Base-by-base conservation (phyloP, 1,140 invertebrate genomes). In the Drosophila nigrodunni region DNA sequence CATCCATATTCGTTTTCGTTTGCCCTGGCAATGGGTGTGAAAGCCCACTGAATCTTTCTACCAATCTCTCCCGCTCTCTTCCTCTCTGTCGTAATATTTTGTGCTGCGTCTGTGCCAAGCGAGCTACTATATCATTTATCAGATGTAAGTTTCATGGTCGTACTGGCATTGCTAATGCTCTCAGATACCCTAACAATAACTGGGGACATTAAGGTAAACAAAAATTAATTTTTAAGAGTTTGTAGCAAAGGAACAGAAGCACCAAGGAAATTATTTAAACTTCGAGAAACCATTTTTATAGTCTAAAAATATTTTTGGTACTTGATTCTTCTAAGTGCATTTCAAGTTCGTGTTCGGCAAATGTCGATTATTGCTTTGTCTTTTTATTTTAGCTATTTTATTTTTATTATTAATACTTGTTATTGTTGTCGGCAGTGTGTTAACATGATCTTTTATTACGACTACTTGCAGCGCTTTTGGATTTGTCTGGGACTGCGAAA, bases 391-490 rank as follows among this genome's bases (percentile, higher is more conserved):
- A 21, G 18, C 18, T 21, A 21, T 54, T 52, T 52, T 64, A 37
- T 43, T 30, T 41, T 50, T 65, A 54, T 58, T 72, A 60, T 54
- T 65, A 58, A 37, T 34, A 47, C 54, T 54, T 41, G 21, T 58
- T 64, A 49, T 73, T 73, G 65, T 59, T 82, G 68, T 68, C 75
- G 68, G 57, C 64, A 74, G 44, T 80, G 79, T 88, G 85, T 89
- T 89, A 89, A 88, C 85, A 88, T 89, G 85, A 88, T 89, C 80
- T 85, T 89, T 89, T 88, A 88, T 88, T 89, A 76, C 80, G 76
- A 69, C 64, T 74, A 69, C 81, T 71, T 68, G 61, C 76, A 65
- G 62, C 13, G 13, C 46, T 55, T 74, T 30, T 30, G 25, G 21
- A 61, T 74, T 37, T 52, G 15, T 18, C 11, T 47, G n/a, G 50